A percentile compares a stretch with the other conserved stretches of the same genome.
These are phyloP conservation scores for Halocaridina rubra DNA, from an alignment of 2,888 invertebrate genomes.

Conservation along the genomic window DNA sequence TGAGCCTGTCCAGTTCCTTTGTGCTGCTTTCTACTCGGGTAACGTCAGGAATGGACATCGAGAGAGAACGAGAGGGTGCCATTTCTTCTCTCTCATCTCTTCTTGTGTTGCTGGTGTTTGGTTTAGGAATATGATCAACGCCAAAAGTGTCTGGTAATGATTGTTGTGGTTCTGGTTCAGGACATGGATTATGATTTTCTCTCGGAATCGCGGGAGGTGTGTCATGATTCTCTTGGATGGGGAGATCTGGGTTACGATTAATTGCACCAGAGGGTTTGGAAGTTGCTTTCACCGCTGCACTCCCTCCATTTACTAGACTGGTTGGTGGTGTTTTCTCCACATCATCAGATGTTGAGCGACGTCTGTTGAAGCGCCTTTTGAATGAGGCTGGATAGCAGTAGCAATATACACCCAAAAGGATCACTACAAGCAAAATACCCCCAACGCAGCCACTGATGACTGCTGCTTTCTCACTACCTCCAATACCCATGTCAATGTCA, in stretches of 20 bases:
- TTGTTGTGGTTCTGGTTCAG: background rate
- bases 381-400: conserved; percentile 53
- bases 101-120: background rate
- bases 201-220: background rate
- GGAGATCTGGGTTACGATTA: conserved; percentile 19
- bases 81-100: conserved; percentile 10
- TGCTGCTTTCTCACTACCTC: conserved; percentile 42
- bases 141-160: conserved; percentile 13
- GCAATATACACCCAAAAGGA: conserved; percentile 51
- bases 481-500: conserved; percentile 27
- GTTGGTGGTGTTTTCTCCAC: conserved; percentile 28
- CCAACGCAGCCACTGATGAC: conserved; percentile 57
- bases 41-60: conserved; percentile 62
- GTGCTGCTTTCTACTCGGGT: conserved; percentile 52
- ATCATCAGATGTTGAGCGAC: conserved; percentile 28
- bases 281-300: conserved; percentile 47
- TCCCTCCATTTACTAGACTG: conserved; percentile 52
- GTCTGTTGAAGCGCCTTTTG: conserved; percentile 36
- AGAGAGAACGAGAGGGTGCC: conserved; percentile 20
- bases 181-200: background rate
- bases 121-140: background rate
- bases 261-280: conserved; percentile 40
- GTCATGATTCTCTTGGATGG: conserved; percentile 2
- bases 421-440: conserved; percentile 50
- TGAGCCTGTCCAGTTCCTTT: conserved; percentile 4